These are phyloP conservation scores for Otus sunia DNA, from an alignment of 2,113 vertebrate species.

Conservation along the genomic window DNA sequence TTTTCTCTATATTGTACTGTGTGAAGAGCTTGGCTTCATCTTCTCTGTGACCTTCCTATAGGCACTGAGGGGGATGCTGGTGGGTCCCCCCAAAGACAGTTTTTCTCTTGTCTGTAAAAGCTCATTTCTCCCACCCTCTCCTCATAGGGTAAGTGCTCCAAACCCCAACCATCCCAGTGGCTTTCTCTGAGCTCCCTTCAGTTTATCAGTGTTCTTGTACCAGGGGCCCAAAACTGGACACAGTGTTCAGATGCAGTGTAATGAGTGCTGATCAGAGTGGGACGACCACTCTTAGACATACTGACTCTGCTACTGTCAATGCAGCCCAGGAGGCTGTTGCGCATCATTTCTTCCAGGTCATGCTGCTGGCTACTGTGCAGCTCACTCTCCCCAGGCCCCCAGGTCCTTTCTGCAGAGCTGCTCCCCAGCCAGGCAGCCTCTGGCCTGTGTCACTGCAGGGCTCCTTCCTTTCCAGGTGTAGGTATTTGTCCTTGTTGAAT, in stretches of 20 bases:
- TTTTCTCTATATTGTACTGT: background rate
- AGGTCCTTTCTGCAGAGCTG: background rate
- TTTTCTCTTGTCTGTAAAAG: background rate
- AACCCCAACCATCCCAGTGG: background rate
- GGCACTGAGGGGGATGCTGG: background rate
- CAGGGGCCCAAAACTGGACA: background rate
- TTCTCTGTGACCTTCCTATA: background rate
- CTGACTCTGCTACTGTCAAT: background rate
- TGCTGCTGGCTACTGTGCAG: background rate
- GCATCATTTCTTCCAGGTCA: background rate
- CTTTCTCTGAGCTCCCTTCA: background rate
- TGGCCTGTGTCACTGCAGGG: background rate
- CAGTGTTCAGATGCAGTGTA: background rate
- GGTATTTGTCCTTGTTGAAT: background rate
- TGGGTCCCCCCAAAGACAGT: background rate
- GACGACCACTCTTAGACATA: background rate
- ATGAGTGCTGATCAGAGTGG: background rate
- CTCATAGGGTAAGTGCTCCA: background rate
- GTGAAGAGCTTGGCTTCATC: background rate
- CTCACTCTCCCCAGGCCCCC: background rate
- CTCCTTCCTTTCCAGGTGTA: background rate
- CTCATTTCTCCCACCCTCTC: background rate
- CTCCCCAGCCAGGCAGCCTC: background rate
- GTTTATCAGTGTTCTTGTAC: background rate
- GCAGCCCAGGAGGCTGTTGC: background rate